Conservation (phyloP, 2,888 invertebrate species). For the Argyresthia albistria region DNA sequence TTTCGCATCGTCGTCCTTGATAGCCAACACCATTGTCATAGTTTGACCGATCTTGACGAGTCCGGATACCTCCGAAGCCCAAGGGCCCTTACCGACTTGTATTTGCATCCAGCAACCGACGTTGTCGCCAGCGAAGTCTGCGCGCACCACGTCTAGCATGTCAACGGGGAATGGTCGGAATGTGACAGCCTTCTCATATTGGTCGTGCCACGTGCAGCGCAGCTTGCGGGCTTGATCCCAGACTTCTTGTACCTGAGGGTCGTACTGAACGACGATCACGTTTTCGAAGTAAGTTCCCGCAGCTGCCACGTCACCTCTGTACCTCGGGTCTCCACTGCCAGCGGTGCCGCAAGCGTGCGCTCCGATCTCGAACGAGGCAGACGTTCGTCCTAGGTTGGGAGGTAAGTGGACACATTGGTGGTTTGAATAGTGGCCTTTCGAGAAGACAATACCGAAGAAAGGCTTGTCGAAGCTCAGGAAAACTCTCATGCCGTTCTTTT, state of each 20-base stretch:
- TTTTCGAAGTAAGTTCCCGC: slow-evolving; percentile 95
- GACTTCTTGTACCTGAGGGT: slow-evolving; percentile 94
- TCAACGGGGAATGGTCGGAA: slow-evolving; percentile 96
- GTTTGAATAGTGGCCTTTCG: slow-evolving; percentile 94
- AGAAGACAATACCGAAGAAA: slow-evolving; percentile 96
- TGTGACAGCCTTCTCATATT: slow-evolving; percentile 95
- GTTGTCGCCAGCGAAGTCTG: slow-evolving; percentile 95
- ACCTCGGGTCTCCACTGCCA: slow-evolving; percentile 93
- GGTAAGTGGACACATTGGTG: slow-evolving; percentile 93
- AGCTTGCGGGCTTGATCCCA: slow-evolving; percentile 96
- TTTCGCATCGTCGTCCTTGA: slow-evolving; percentile 95
- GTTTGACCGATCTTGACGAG: slow-evolving; percentile 96
- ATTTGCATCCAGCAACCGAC: slow-evolving; percentile 99
- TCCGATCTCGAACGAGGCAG: slow-evolving; percentile 92
- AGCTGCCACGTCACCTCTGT: slow-evolving; percentile 89
- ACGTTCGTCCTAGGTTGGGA: slow-evolving; percentile 87
- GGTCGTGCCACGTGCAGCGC: slow-evolving; percentile 95
- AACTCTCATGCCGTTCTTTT: slow-evolving; percentile 94
- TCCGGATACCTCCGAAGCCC: slow-evolving; percentile 96
- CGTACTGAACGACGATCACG: slow-evolving; percentile 93
- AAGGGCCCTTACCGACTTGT: slow-evolving; percentile 94
- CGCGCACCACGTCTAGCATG: slow-evolving; percentile 94
- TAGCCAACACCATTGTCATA: slow-evolving; percentile 96
- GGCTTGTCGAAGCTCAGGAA: slow-evolving; percentile 95
- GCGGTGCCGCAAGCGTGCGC: slow-evolving; percentile 94